These are phyloP conservation scores for Perdita meconis DNA, from an alignment of 2,888 invertebrate species.

Conservation along the genomic window DNA sequence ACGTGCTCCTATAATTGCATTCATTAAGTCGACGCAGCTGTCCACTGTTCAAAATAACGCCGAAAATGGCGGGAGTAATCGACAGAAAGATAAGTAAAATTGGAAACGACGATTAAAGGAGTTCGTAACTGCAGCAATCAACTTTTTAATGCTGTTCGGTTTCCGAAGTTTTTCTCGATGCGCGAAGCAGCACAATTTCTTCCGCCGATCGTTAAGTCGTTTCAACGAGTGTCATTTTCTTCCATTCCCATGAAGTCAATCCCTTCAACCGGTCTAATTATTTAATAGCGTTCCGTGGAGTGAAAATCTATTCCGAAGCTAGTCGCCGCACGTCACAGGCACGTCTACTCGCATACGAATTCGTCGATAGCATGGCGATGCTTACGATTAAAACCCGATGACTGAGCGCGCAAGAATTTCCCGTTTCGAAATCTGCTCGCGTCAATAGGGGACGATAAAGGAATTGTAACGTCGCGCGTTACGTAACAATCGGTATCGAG, in stretches of 20 bases:
- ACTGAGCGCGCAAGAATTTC: constrained; percentile 10
- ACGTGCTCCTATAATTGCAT: too few species aligned
- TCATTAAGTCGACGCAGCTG: too few species aligned
- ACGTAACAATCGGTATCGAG: constrained; percentile 32
- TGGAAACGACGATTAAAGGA: not conserved
- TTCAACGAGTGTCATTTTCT: constrained; percentile 18
- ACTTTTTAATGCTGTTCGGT: not conserved
- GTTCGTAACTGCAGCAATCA: constrained; percentile 17
- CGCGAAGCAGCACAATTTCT: constrained; percentile 4
- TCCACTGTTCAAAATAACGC: too few species aligned
- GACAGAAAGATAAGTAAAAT: too few species aligned
- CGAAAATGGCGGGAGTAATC: too few species aligned
- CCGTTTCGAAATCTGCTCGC: constrained; percentile 22
- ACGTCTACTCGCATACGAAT: not conserved
- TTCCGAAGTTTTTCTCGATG: not conserved
- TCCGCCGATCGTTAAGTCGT: constrained; percentile 6
- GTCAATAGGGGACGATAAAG: constrained; percentile 22
- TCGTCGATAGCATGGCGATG: not conserved
- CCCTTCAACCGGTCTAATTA: constrained; percentile 5
- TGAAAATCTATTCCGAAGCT: constrained; percentile 4
- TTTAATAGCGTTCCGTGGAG: not conserved
- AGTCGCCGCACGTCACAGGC: not conserved
- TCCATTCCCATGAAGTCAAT: constrained; percentile 20
- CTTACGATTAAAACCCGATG: not conserved
- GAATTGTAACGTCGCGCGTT: constrained; percentile 33